phyloP scores from a whole-genome alignment of 1,140 invertebrate species.

The Heliconius hewitsoni region DNA sequence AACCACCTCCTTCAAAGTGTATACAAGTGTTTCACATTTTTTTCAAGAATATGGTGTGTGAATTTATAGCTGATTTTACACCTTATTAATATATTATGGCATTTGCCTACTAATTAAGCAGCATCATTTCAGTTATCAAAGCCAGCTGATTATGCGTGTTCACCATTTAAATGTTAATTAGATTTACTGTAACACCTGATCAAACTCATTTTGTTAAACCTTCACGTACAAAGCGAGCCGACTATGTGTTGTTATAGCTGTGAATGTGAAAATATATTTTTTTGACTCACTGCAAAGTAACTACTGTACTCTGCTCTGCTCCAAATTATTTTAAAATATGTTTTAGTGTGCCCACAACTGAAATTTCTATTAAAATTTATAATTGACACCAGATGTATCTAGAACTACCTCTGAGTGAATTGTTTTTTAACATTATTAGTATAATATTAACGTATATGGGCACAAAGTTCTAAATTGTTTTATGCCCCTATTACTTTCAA shows the following conservation, averaged over 20 bases:
- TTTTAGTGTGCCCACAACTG: not conserved
- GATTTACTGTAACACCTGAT: constrained; percentile 73
- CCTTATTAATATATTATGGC: constrained; percentile 59
- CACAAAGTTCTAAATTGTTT: too few species aligned
- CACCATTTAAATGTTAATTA: constrained; percentile 80
- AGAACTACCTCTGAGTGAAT: not conserved
- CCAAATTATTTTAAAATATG: not conserved
- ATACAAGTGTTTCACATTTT: constrained; percentile 58
- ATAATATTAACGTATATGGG: too few species aligned
- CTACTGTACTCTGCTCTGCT: not conserved
- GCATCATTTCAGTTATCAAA: constrained; percentile 65
- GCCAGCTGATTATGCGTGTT: constrained; percentile 77
- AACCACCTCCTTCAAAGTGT: constrained; percentile 40
- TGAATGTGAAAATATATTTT: not conserved
- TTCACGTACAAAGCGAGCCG: constrained; percentile 29
- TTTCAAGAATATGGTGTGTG: constrained; percentile 37
- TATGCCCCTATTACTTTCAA: too few species aligned
- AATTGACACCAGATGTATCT: not conserved
- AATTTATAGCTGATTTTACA: constrained; percentile 57
- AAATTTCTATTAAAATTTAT: too few species aligned
- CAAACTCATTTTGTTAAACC: constrained; percentile 49
- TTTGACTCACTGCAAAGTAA: not conserved
- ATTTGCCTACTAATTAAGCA: constrained; percentile 74
- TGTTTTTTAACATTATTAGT: too few species aligned
- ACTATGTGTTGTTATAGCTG: constrained; percentile 20